Evolutionary conservation across 35 echinoderm and acorn worm genomes (phyloP), one percentile per base, ranked within the genome.

Genomic region (Holothuria glaberrima): DNA sequence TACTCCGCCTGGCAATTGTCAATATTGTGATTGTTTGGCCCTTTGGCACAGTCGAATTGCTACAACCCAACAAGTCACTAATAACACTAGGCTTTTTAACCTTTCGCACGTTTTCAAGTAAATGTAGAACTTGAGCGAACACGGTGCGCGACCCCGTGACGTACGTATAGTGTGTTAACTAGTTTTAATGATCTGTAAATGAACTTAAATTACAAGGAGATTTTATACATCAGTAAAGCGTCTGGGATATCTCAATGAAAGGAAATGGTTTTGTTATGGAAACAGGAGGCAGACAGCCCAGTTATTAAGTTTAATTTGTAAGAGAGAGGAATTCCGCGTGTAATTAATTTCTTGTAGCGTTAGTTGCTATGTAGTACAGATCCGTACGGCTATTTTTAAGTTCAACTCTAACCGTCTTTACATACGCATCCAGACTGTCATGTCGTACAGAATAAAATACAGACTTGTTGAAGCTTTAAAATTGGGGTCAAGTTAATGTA

Each of bases 221-320:
- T 48, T 48, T 78, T 25, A 68, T 28, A 68, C 41, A 77, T 9
- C 41, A 34, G 50, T 48, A 78, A 35, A 48, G n/a, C 26, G 74
- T 48, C 74, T 78, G 74, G 74, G 21, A 48, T 48, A 78, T 78
- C n/a, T 78, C 74, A 78, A 48, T 78, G 74, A 48, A 24, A 48
- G 38, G 38, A 78, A 78, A 78, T 78, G 20, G 74, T 78, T 54
- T 78, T 78, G 74, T 78, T 78, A 78, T 78, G 74, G 5, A 78
- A 48, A 78, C 74, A 30, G 7, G 74, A 35, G 22, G 74, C 38
- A 78, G 74, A 25, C 35, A 48, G 41, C 21, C 50, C 50, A 54
- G 50, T 54, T 54, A 54, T 54, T 54, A 12, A 2, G 50, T 54
- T 54, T 54, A 54, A 54, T 54, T 54, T 54, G 50, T 54, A 54